Evolutionary conservation across 2,797 vertebrate genomes (phyloP), one percentile per base, ranked within the genome.

Genomic region (Ctenosaura bakeri): DNA sequence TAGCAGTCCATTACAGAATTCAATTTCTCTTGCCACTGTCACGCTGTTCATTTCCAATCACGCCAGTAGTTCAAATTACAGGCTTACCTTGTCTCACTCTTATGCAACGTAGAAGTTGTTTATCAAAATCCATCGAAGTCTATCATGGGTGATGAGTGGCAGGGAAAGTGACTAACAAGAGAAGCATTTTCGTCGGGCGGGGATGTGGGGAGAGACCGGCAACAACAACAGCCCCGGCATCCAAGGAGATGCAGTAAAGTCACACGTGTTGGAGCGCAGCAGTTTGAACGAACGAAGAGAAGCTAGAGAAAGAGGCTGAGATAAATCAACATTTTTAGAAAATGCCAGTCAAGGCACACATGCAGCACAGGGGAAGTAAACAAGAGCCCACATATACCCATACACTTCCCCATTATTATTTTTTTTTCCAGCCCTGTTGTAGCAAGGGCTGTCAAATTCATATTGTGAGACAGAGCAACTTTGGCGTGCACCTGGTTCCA

Each of bases 31-130:
- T 83, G 16, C 52, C 2, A 0, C 6, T 88, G 59, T 29, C 29
- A 5, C 38, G 10, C 59, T 93, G 46, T 42, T 93, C 24, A 7
- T 91, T 95, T 92, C 56, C 90, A 89, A 54, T 90, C 83, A 69
- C 46, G 50, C n/a, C 18, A 78, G 46, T 10, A 64, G 59, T 76
- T 79, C 90, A 91, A 93, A 93, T 93, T 89, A 83, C 29, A 91
- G 77, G 56, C 90, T 96, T 93, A 79, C 78, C 77, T 83, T 79
- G 42, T 56, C 32, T 89, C 77, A 88, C 46, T 66, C 85, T 18
- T 82, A 56, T 86, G 87, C 46, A 92, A 83, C 92, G 79, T 78
- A 90, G 22, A 80, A 91, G 82, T 32, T 88, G 50, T 84, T 35
- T 77, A 64, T 84, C 78, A 90, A 85, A 86, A 94, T 79, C 66